Evolutionary conservation across 2,797 vertebrate species (phyloP).

Genomic region (Enoplosus armatus): DNA sequence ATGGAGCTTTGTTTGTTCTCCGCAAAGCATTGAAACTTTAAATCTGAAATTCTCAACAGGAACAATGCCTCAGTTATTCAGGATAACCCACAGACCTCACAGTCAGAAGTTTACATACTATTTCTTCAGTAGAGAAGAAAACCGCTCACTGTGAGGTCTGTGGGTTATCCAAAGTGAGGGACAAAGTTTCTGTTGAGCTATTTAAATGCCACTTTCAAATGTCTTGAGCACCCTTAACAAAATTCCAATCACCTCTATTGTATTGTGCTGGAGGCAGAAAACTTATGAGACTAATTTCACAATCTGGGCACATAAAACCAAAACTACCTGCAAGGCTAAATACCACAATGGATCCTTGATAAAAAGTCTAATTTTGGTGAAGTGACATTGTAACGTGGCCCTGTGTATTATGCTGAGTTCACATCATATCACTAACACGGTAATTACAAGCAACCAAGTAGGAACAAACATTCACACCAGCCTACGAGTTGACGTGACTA

Average conservation of each 20-base stretch:
- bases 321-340: not conserved
- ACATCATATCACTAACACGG: no score
- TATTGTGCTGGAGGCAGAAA: not conserved
- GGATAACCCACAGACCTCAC: not conserved
- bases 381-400: no score
- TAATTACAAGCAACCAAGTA: no score
- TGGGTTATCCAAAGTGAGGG: not conserved
- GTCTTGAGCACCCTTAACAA: not conserved
- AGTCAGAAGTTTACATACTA: not conserved
- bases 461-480: no score
- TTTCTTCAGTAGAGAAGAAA: slow-evolving; percentile 1
- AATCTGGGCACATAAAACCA: not conserved
- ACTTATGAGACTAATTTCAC: not conserved
- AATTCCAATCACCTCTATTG: not conserved
- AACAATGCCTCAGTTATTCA: not conserved
- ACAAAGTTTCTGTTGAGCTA: not conserved
- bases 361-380: no score
- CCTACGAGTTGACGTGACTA: no score
- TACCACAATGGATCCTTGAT: not conserved
- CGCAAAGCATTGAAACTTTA: not conserved
- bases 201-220: not conserved
- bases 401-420: no score
- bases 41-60: not conserved
- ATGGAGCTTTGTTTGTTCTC: not conserved
- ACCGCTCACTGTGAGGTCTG: not conserved